Evolutionary conservation across 2,888 invertebrate genomes (phyloP), one percentile per base, ranked within the genome.

Genomic region (Lasioglossum lativentre): DNA sequence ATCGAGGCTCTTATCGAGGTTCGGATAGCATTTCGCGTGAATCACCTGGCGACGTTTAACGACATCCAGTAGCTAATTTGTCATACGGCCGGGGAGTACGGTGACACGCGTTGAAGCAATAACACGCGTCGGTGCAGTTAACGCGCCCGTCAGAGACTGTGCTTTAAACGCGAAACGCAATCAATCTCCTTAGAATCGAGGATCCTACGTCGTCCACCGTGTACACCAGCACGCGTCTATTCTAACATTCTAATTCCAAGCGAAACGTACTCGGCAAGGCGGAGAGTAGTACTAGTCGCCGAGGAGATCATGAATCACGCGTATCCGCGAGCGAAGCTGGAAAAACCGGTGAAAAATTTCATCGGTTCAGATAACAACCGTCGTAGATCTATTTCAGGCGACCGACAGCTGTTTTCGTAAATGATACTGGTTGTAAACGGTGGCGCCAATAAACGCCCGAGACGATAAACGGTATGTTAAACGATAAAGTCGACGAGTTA

Each of bases 41-140:
- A 90, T 90, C 90, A 90, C 90, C 88, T 88, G 90, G 34, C 83
- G 90, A 88, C 91, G 83, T 90, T 90, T 90, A 90, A 90, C 90
- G 90, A 90, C 81, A 76, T 81, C 78, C 84, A 85, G 91, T 86
- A 86, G 90, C 88, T 88, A 90, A 90, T 90, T 91, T 90, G 90
- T 90, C 87, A 91, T 89, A 85, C 87, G 86, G 91, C 75, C 75
- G 66, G 70, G 83, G 80, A 74, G 81, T 85, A 86, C 81, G 75
- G 84, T 85, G 89, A 89, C 89, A 89, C 81, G 89, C 84, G 89
- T 83, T 90, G 84, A 88, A 90, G 90, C 80, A 90, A 90, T 90
- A 89, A 90, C 86, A 86, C 90, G 74, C 83, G 89, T 85, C 77
- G 82, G 79, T 74, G 83, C 78, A 78, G 81, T 83, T 86, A 83